phyloP scores from a whole-genome alignment of 2,113 vertebrate species.

The Paramisgurnus dabryanus region DNA sequence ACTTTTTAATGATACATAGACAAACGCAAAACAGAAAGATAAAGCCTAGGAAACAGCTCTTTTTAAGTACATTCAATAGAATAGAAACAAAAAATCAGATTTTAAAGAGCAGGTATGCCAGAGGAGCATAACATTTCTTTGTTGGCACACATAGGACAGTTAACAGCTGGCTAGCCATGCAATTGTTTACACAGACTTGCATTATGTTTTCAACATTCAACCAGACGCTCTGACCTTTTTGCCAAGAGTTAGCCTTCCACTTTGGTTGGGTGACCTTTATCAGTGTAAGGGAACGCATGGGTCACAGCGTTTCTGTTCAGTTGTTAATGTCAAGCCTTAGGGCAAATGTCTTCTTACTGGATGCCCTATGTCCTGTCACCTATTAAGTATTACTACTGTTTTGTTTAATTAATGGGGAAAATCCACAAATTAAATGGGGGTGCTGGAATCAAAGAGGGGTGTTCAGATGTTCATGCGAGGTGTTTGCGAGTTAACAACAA shows the following conservation, averaged over 20 bases:
- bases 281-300: conserved; percentile 16
- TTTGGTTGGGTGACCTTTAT: conserved; percentile 51
- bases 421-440: no score
- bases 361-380: background rate
- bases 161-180: background rate
- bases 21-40: no score
- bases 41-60: no score
- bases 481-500: no score
- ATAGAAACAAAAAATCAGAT: background rate
- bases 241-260: conserved; percentile 40
- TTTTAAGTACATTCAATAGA: no score
- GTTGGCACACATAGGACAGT: background rate
- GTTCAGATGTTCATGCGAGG: no score
- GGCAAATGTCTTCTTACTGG: conserved; percentile 22
- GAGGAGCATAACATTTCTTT: background rate
- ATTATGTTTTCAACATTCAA: conserved; percentile 36
- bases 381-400: background rate
- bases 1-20: no score
- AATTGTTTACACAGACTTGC: background rate
- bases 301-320: conserved; percentile 12
- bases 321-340: conserved; percentile 43
- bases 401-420: no score
- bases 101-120: background rate
- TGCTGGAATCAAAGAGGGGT: no score
- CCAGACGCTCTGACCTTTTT: conserved; percentile 50